Evolutionary conservation across 2,888 invertebrate genomes (phyloP).

Genomic region (Lasioglossum marginatum): DNA sequence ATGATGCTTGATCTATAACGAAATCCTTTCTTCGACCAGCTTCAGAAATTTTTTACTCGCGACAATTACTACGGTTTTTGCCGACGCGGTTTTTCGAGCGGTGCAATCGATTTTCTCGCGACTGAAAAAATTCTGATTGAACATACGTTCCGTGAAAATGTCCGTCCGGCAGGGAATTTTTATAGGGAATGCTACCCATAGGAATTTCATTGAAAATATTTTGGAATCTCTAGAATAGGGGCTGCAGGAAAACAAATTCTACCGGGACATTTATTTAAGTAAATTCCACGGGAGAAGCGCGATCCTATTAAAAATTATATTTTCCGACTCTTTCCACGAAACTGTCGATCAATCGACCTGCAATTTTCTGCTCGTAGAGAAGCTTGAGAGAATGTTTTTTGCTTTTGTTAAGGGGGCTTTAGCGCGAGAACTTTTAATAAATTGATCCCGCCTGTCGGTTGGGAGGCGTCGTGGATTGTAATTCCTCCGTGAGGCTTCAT

Average conservation of each 20-base stretch:
- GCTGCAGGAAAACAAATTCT: not conserved
- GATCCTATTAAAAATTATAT: not conserved
- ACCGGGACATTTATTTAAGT: not conserved
- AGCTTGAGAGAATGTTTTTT: not conserved
- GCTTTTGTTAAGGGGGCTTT: not conserved
- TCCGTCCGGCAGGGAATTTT: not conserved
- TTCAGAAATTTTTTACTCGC: slow-evolving; percentile 44
- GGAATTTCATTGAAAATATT: not conserved
- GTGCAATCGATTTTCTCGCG: not conserved
- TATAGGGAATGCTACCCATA: not conserved
- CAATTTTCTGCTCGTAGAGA: not conserved
- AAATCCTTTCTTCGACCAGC: not conserved
- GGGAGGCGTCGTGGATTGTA: not conserved
- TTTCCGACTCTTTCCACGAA: not conserved
- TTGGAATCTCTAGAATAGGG: not conserved
- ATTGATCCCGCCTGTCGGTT: not conserved
- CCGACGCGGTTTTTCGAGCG: slow-evolving; percentile 25
- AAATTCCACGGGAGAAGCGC: not conserved
- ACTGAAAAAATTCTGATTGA: not conserved
- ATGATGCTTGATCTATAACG: slow-evolving; percentile 45
- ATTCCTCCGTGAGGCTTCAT: not conserved
- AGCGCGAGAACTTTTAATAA: not conserved
- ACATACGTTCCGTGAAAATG: not conserved
- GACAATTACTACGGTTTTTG: slow-evolving; percentile 33
- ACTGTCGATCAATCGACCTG: not conserved